Evolutionary conservation across 2,888 invertebrate species (phyloP), one percentile per base, ranked within the genome.

Genomic region (Oconnorella tubifera): DNA sequence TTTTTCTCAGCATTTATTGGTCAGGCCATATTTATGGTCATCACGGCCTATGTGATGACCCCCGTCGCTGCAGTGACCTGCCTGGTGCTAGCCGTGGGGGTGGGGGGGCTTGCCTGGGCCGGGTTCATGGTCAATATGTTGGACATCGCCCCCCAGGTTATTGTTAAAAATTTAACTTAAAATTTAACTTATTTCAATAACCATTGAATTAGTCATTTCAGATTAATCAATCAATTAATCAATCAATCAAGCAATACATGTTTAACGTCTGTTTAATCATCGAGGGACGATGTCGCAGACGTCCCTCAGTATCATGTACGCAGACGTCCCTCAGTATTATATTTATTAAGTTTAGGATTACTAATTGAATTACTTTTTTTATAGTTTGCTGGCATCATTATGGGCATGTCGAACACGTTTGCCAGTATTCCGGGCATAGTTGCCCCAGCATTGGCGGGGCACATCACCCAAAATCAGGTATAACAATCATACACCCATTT

Each of bases 351-450:
- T n/a, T n/a, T n/a, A n/a, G n/a, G n/a, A n/a, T n/a, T n/a, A n/a
- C n/a, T n/a, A n/a, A n/a, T n/a, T n/a, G n/a, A n/a, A 29, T 51
- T 19, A 32, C 27, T 56, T 57, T 10, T 33, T 23, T 56, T 59
- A 57, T 55, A 71, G 70, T 92, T 91, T 83, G 93, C 94, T 10
- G 90, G 93, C 78, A 88, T 95, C 0, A 82, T 95, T 62, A 92
- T 95, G 92, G 95, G 94, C 0, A 84, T 94, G 10, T 90, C 92
- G 10, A 95, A 95, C 82, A 93, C 93, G 0, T 84, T 94, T 70
- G 95, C 91, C 0, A 94, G 94, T 0, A 83, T 95, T 60, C 93
- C 95, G 0, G 95, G 95, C 32, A 92, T 95, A 74, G 83, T 94
- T n/a, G 91, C 91, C 77, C 95, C 94, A 0, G 85, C 89, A 14